These are phyloP conservation scores for Trichacis sp. DNA, from an alignment of 2,888 invertebrate species.

Conservation along the genomic window DNA sequence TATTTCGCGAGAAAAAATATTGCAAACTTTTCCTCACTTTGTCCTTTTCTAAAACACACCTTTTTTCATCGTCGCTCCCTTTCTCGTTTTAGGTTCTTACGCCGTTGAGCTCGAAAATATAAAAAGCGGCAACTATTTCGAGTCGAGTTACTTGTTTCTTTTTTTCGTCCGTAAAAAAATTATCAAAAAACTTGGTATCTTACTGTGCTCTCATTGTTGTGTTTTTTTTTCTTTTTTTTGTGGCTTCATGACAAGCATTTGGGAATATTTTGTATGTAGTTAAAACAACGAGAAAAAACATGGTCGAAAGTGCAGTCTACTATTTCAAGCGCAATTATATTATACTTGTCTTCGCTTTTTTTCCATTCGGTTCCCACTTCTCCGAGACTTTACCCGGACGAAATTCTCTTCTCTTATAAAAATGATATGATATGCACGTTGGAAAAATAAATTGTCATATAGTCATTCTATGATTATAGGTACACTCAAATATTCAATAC, in stretches of 20 bases:
- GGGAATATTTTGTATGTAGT: background rate
- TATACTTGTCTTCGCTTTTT: background rate
- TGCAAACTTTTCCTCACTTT: no score
- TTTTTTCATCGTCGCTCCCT: no score
- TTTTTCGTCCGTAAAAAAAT: slow-evolving; percentile 1
- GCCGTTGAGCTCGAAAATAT: no score
- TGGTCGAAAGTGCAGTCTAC: background rate
- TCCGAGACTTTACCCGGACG: slow-evolving; percentile 37
- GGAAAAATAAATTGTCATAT: slow-evolving; percentile 68
- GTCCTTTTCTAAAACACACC: no score
- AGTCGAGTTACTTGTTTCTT: background rate
- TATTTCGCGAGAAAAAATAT: no score
- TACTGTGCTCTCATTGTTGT: slow-evolving; percentile 15
- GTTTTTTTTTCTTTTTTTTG: slow-evolving; percentile 1
- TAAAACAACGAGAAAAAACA: background rate
- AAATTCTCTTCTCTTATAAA: slow-evolving; percentile 64
- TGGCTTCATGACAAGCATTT: background rate
- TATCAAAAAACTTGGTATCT: no score
- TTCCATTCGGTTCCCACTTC: slow-evolving; percentile 9
- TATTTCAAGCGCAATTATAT: background rate
- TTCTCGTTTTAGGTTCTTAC: no score
- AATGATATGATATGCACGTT: slow-evolving; percentile 70
- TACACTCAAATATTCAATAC: slow-evolving; percentile 63
- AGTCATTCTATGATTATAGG: slow-evolving; percentile 64
- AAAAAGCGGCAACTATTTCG: background rate